A percentile compares a stretch with the other conserved stretches of the same genome.
Conservation (phyloP, 2,797 vertebrate species). For the Ctenopoma kingsleyae region DNA sequence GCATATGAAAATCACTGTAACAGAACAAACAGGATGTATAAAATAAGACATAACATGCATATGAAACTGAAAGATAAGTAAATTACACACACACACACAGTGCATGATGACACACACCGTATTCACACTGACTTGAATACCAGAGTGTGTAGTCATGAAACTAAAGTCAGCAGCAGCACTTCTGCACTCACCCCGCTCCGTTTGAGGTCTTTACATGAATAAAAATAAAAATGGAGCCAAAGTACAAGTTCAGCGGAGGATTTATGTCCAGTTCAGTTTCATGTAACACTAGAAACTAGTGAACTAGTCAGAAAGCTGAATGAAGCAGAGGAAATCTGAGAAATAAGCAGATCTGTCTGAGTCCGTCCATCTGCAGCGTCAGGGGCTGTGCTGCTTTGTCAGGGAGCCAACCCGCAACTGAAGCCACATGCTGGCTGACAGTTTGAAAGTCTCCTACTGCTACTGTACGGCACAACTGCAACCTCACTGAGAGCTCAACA, state of each 20-base stretch:
- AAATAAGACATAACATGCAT: neutral
- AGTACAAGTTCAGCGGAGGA: neutral
- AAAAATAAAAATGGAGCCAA: too few relatives aligned
- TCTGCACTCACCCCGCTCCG: neutral
- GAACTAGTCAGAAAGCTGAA: neutral
- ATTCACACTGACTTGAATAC: slow-evolving; percentile 29
- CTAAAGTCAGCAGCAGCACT: slow-evolving; percentile 24
- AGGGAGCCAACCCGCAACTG: slow-evolving; percentile 70
- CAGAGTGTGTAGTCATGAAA: slow-evolving; percentile 31
- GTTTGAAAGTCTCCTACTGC: slow-evolving; percentile 29
- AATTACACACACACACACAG: slow-evolving; percentile 2
- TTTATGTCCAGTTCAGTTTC: neutral
- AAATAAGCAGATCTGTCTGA: slow-evolving; percentile 12
- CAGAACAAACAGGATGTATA: neutral
- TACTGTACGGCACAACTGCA: neutral
- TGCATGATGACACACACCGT: slow-evolving; percentile 37
- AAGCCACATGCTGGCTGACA: slow-evolving; percentile 71
- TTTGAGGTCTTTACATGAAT: slow-evolving; percentile 1
- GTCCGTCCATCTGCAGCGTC: slow-evolving; percentile 9
- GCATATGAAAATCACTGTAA: neutral
- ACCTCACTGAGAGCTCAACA: neutral
- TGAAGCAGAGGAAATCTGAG: slow-evolving; percentile 8
- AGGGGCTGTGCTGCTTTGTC: slow-evolving; percentile 47
- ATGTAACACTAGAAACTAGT: neutral
- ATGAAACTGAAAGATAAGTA: neutral